Percentiles rank a stretch among this genome's conserved stretches.
Evolutionary conservation across 2,113 vertebrate species (phyloP).

Genomic region (Gopherus evgoodei): DNA sequence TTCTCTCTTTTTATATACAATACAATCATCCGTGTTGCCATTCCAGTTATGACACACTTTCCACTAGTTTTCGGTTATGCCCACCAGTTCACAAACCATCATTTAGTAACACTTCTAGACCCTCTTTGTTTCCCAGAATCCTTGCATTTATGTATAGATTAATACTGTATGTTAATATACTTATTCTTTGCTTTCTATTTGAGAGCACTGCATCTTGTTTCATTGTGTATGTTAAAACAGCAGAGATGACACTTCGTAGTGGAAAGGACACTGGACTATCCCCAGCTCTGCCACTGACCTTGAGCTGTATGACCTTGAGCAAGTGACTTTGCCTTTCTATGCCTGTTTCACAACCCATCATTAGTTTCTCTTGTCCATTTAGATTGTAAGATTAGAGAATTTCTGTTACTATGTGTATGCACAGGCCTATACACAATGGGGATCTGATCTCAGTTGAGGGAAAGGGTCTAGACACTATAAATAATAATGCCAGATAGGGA

Average conservation of each 20-base stretch:
- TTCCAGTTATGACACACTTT: background rate
- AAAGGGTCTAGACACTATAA: background rate
- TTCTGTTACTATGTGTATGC: background rate
- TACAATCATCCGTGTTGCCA: background rate
- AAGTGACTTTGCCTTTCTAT: background rate
- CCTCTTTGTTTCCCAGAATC: background rate
- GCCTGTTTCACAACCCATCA: background rate
- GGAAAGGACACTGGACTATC: background rate
- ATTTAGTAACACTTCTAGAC: background rate
- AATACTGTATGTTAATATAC: background rate
- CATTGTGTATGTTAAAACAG: background rate
- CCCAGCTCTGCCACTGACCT: background rate
- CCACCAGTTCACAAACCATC: background rate
- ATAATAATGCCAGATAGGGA: background rate
- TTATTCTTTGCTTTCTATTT: background rate
- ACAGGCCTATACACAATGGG: background rate
- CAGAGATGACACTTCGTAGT: background rate
- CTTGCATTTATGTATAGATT: background rate
- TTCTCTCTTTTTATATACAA: background rate
- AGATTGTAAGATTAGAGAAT: background rate
- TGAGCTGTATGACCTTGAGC: background rate
- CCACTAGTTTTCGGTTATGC: background rate
- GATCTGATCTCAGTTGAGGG: background rate
- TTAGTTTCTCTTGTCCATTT: slow-evolving; percentile 10
- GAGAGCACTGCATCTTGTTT: background rate